Conservation (phyloP, 1,140 invertebrate genomes). For the Drosophila pectinifera region DNA sequence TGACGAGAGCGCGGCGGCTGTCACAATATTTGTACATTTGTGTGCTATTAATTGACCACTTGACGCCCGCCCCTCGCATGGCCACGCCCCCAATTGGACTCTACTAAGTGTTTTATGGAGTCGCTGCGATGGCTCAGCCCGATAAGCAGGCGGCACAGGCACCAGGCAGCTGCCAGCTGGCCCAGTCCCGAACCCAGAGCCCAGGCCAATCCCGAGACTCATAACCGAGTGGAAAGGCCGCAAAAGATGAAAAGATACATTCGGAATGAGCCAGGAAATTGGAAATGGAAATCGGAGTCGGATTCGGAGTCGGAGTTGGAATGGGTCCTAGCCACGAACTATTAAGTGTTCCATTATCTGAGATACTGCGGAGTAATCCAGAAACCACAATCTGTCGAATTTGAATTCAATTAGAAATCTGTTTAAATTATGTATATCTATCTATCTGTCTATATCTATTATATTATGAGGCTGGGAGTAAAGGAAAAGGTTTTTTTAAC, state of each 20-base stretch:
- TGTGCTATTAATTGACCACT: constrained; percentile 79
- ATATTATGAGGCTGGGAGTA: too few species aligned
- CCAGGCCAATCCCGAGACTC: constrained; percentile 45
- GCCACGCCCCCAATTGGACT: constrained; percentile 20
- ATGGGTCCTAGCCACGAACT: too few species aligned
- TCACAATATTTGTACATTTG: constrained; percentile 83
- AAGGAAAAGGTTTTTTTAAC: too few species aligned
- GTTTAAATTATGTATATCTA: not conserved
- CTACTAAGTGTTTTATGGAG: constrained; percentile 80
- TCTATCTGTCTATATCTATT: too few species aligned
- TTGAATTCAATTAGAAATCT: not conserved
- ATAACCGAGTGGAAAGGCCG: constrained; percentile 55
- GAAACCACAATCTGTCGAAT: not conserved
- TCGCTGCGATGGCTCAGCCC: constrained; percentile 64
- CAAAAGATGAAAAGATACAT: constrained; percentile 62
- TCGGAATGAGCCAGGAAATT: constrained; percentile 46
- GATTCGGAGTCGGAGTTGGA: not conserved
- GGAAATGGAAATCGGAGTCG: constrained; percentile 11
- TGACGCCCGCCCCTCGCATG: constrained; percentile 52
- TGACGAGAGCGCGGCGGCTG: constrained; percentile 69
- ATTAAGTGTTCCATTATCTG: constrained; percentile 27
- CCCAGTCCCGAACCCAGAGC: not conserved
- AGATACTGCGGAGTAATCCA: not conserved
- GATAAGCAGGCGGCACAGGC: constrained; percentile 64
- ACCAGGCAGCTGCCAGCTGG: not conserved